Evolutionary conservation across 2,888 invertebrate species (phyloP), one percentile per base, ranked within the genome.

Genomic region (Sinelater perroti): DNA sequence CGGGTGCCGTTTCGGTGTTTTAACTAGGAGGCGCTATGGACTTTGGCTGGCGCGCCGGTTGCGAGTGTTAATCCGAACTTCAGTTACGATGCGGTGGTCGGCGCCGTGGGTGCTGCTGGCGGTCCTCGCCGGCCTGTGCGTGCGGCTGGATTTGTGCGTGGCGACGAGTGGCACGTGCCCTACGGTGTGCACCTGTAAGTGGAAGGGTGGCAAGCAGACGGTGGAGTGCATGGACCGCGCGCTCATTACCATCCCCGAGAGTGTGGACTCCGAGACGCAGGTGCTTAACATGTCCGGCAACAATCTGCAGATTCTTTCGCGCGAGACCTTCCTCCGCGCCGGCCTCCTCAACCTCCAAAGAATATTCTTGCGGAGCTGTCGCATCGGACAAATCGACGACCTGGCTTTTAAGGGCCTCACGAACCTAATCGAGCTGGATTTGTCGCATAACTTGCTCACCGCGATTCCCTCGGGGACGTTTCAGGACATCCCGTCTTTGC

Each of bases 161-260:
- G 82, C 82, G 56, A 81, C 82, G 65, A 81, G 83, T 61, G 85
- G 84, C 65, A 83, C 84, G 65, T 90, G 90, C 70, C 91, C 91
- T 56, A 83, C 84, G 33, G 87, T 87, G 68, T 95, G 95, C 80
- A 85, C 86, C 71, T 95, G 95, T 81, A 95, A 94, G 79, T 95
- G 95, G 95, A 94, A 94, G 80, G 89, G 90, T 71, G 95, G 95
- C 67, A 95, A 95, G 78, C 91, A 93, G 77, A 93, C 94, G 45
- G 95, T 94, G 60, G 93, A 94, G 80, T 95, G 95, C 79, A 87
- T 88, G 73, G 89, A 92, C 77, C 87, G 90, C 57, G 87, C 87
- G 57, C 84, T 95, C 65, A 91, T 91, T 71, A 87, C 89, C 52
- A 89, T 95, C 66, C 95, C 95, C 38, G 89, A 90, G 70, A 88